phyloP scores from a whole-genome alignment of 2,888 invertebrate species.

The Drosophila pseudotalamancana region DNA sequence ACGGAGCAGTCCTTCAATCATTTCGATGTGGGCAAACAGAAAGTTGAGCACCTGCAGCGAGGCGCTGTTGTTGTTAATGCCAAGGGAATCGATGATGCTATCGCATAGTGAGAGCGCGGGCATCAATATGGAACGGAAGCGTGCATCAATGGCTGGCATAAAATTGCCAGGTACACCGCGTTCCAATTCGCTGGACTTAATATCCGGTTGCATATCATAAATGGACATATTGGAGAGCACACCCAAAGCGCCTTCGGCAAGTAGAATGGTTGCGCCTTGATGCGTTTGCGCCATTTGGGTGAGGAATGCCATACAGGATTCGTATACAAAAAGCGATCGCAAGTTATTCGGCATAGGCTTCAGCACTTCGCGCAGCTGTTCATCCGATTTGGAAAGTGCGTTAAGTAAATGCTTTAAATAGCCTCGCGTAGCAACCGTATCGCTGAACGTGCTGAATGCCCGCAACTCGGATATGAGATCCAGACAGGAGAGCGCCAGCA shows the following conservation, averaged over 20 bases:
- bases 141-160: constrained; percentile 87
- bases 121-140: constrained; percentile 93
- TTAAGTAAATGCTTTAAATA: constrained; percentile 94
- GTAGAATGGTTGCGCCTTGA: constrained; percentile 87
- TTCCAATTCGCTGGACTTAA: constrained; percentile 79
- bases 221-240: constrained; percentile 89
- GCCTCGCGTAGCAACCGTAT: constrained; percentile 87
- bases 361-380: constrained; percentile 87
- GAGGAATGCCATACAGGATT: constrained; percentile 93
- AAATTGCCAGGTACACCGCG: constrained; percentile 83
- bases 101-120: constrained; percentile 93
- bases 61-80: constrained; percentile 92
- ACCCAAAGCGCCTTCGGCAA: constrained; percentile 87
- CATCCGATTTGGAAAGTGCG: constrained; percentile 90
- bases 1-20: constrained; percentile 91
- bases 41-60: constrained; percentile 92
- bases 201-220: constrained; percentile 90
- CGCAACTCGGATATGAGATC: constrained; percentile 92
- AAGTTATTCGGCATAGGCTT: constrained; percentile 89
- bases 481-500: constrained; percentile 93
- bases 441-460: constrained; percentile 88
- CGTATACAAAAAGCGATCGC: constrained; percentile 92
- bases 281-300: constrained; percentile 88
- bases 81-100: constrained; percentile 92
- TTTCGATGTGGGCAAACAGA: constrained; percentile 92